These are phyloP conservation scores for Sebastes flavidus DNA, from an alignment of 2,797 vertebrate species.

Conservation along the genomic window DNA sequence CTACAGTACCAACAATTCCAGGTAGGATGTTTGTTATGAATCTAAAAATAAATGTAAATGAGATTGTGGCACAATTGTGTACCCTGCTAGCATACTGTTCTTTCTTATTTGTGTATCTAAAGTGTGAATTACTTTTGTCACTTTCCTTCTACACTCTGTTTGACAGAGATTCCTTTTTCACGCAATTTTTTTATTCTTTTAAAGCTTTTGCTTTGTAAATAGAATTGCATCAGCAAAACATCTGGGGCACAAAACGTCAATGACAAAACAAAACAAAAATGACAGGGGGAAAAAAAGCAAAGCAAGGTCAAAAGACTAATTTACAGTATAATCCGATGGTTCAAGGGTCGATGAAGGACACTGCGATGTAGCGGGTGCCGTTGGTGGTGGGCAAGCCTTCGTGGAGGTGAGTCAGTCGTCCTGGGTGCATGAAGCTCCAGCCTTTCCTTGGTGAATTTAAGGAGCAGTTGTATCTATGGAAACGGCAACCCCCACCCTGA, in stretches of 20 bases:
- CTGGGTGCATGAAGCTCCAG: constrained; percentile 99
- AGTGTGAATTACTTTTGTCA: constrained; percentile 21
- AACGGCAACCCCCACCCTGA: constrained; percentile 96
- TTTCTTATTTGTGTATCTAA: constrained; percentile 17
- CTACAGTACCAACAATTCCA: constrained; percentile 25
- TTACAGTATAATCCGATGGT: constrained; percentile 13
- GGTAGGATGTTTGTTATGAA: background rate
- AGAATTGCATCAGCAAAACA: constrained; percentile 41
- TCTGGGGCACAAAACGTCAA: constrained; percentile 2
- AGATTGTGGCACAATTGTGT: background rate
- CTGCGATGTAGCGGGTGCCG: constrained; percentile 96
- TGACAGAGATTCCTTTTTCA: constrained; percentile 70
- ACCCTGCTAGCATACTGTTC: background rate
- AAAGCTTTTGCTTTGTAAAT: constrained; percentile 61
- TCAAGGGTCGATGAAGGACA: constrained; percentile 97
- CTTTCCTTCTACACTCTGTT: constrained; percentile 68
- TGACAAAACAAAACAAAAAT: constrained; percentile 30
- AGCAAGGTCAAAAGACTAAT: constrained; percentile 23
- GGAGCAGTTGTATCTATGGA: constrained; percentile 96
- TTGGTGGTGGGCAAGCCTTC: constrained; percentile 96
- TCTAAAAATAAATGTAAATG: background rate
- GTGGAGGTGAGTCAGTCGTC: constrained; percentile 95
- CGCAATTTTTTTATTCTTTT: constrained; percentile 30
- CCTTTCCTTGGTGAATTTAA: constrained; percentile 95
- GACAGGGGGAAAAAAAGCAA: constrained; percentile 9